phyloP scores from a whole-genome alignment of 2,113 vertebrate genomes.

The Leptosomus discolor region DNA sequence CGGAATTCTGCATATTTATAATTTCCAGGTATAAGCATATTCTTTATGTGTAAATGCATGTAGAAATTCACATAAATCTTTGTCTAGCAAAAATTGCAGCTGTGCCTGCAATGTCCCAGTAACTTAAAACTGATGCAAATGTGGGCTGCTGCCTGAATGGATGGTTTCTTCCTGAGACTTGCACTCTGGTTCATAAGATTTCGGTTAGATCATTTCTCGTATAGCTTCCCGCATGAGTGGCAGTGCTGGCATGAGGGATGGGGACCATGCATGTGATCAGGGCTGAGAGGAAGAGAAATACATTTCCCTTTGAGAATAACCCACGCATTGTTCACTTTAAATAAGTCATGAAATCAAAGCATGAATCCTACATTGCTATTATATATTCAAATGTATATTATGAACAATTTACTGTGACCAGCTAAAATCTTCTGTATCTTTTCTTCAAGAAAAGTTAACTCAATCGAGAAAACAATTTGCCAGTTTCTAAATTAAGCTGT shows the following conservation, averaged over 20 bases:
- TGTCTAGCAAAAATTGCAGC: background rate
- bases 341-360: background rate
- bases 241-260: background rate
- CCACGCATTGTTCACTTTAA: background rate
- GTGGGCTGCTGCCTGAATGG: background rate
- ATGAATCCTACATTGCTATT: background rate
- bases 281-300: background rate
- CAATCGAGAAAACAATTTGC: background rate
- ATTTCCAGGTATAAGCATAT: background rate
- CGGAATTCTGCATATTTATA: background rate
- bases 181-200: background rate
- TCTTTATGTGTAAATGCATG: background rate
- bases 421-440: background rate
- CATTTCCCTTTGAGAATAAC: background rate
- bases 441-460: background rate
- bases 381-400: background rate
- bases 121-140: background rate
- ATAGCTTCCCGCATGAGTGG: fast-evolving
- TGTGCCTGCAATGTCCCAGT: background rate
- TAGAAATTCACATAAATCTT: background rate
- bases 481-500: background rate
- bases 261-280: background rate
- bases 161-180: background rate
- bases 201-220: background rate
- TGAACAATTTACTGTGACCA: background rate